Conservation (phyloP, 2,797 vertebrate genomes). For the Ammospiza maritima region DNA sequence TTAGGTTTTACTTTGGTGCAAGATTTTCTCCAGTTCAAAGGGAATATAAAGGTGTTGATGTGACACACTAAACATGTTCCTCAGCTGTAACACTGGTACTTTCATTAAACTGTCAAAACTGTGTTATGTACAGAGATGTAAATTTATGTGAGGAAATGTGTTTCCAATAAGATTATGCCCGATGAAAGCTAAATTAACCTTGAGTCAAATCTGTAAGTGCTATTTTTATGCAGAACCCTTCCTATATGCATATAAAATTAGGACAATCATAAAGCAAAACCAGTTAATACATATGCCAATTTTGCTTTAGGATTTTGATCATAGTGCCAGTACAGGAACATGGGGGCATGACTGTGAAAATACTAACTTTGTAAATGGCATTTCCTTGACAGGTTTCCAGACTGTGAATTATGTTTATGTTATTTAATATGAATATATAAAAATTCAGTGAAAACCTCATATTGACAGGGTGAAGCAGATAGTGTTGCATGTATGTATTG, state of each 20-base stretch:
- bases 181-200: constrained; percentile 55
- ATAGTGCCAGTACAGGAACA: neutral
- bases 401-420: neutral
- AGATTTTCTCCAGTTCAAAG: constrained; percentile 57
- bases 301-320: neutral
- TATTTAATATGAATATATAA: neutral
- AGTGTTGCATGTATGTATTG: neutral
- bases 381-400: neutral
- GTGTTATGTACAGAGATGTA: constrained; percentile 2
- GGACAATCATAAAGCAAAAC: neutral
- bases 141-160: constrained; percentile 32
- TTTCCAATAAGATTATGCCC: constrained; percentile 18
- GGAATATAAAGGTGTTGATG: constrained; percentile 33
- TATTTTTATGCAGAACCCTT: neutral
- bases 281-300: neutral
- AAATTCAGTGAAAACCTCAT: neutral
- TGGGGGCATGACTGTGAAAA: neutral
- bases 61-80: constrained; percentile 16
- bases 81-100: neutral
- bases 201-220: neutral
- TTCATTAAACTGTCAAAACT: constrained; percentile 58
- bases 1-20: constrained; percentile 9
- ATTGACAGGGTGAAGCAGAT: neutral
- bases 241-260: neutral
- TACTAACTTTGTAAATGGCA: neutral